Evolutionary conservation across 2,113 vertebrate genomes (phyloP).

Genomic region (Henicopernis longicauda): DNA sequence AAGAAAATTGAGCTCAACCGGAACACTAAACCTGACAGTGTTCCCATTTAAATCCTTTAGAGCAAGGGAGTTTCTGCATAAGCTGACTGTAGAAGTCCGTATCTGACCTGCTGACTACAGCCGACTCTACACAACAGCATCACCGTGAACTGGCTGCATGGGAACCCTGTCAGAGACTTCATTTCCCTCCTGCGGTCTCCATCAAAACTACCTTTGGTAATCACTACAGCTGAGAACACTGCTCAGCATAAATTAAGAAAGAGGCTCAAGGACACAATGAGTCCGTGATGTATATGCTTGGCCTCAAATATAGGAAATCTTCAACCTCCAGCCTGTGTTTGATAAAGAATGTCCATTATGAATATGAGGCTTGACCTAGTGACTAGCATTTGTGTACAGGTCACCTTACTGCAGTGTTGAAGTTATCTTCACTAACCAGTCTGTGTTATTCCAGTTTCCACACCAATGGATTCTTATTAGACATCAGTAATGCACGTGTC

Average conservation of each 20-base stretch:
- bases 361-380: background rate
- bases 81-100: background rate
- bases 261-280: background rate
- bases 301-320: background rate
- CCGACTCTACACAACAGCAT: background rate
- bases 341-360: background rate
- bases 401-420: background rate
- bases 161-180: constrained; percentile 42
- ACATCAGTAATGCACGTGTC: background rate
- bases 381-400: background rate
- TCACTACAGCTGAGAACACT: constrained; percentile 13
- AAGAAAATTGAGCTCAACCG: constrained; percentile 45
- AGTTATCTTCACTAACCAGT: background rate
- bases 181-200: constrained; percentile 20
- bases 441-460: background rate
- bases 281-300: background rate
- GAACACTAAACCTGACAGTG: constrained; percentile 17
- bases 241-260: constrained; percentile 41
- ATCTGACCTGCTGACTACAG: constrained; percentile 51
- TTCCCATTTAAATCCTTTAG: constrained; percentile 36
- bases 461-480: background rate
- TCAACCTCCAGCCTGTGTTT: background rate
- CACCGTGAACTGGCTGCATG: background rate
- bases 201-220: constrained; percentile 43
- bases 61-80: constrained; percentile 17